Evolutionary conservation across 2,888 invertebrate genomes (phyloP).

Genomic region (Spilosoma lubricipeda): DNA sequence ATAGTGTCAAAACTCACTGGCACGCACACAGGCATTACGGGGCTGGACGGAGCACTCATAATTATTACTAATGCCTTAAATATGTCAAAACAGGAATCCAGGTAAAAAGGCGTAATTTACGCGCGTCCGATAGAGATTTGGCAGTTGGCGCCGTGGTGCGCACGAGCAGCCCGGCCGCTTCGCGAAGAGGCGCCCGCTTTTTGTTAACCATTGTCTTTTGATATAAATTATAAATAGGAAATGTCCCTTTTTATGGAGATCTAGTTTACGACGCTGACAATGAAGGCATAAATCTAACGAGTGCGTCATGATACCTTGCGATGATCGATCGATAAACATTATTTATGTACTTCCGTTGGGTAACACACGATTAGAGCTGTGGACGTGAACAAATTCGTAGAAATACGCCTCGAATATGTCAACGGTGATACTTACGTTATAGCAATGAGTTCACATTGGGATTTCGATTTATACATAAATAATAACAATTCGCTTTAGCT

Average conservation of each 20-base stretch:
- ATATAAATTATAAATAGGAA: slow-evolving; percentile 87
- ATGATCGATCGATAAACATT: slow-evolving; percentile 86
- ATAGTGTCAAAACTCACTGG: slow-evolving; percentile 85
- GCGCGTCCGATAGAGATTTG: slow-evolving; percentile 86
- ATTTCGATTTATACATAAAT: slow-evolving; percentile 21
- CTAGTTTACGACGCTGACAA: slow-evolving; percentile 86
- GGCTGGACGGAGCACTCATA: slow-evolving; percentile 81
- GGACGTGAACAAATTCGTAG: slow-evolving; percentile 70
- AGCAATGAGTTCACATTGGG: slow-evolving; percentile 34
- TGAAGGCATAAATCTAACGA: slow-evolving; percentile 85
- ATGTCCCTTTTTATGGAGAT: slow-evolving; percentile 86
- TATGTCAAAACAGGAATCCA: slow-evolving; percentile 87
- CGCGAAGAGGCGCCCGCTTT: slow-evolving; percentile 84
- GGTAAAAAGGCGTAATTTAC: slow-evolving; percentile 87
- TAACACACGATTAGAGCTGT: slow-evolving; percentile 66
- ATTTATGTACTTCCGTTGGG: slow-evolving; percentile 84
- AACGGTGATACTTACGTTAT: slow-evolving; percentile 23
- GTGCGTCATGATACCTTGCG: slow-evolving; percentile 77
- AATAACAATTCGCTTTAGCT: slow-evolving; percentile 3
- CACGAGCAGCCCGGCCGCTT: slow-evolving; percentile 64
- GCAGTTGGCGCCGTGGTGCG: slow-evolving; percentile 83
- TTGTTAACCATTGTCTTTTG: slow-evolving; percentile 86
- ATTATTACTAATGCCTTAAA: slow-evolving; percentile 87
- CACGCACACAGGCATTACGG: slow-evolving; percentile 75
- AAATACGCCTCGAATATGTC: slow-evolving; percentile 57